phyloP scores from a whole-genome alignment of 1,140 invertebrate genomes.

The Gryllus bimaculatus region DNA sequence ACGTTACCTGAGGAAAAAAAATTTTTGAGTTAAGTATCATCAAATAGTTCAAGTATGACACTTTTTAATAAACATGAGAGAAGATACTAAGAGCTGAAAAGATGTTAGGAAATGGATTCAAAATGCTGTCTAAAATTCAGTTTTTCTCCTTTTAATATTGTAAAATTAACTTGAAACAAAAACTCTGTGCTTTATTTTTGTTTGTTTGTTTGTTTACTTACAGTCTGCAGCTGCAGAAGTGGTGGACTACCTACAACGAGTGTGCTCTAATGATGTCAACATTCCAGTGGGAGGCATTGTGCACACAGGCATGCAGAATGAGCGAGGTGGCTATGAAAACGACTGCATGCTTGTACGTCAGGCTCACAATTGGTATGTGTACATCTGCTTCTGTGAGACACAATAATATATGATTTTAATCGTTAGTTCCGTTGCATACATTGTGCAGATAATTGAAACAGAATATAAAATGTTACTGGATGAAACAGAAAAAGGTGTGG shows the following conservation, averaged over 20 bases:
- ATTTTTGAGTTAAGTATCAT: no score
- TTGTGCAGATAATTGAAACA: no score
- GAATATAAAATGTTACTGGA: no score
- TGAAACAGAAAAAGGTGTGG: no score
- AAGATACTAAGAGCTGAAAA: no score
- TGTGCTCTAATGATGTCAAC: constrained; percentile 70
- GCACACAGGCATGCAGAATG: constrained; percentile 75
- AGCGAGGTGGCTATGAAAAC: constrained; percentile 69
- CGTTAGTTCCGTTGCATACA: no score
- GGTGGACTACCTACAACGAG: constrained; percentile 56
- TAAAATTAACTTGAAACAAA: neutral
- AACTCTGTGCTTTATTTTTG: constrained; percentile 18
- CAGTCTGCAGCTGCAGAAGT: constrained; percentile 51
- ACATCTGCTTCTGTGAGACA: neutral
- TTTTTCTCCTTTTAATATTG: neutral
- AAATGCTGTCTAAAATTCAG: no score
- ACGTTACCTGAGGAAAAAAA: no score
- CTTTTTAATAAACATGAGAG: no score
- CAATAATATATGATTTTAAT: neutral
- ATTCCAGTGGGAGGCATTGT: constrained; percentile 61
- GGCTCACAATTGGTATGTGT: constrained; percentile 47
- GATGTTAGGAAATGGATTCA: no score
- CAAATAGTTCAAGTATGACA: no score
- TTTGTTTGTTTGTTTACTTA: neutral
- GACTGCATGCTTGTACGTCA: constrained; percentile 69